phyloP scores from a whole-genome alignment of 2,797 vertebrate genomes.

The Acridotheres tristis region DNA sequence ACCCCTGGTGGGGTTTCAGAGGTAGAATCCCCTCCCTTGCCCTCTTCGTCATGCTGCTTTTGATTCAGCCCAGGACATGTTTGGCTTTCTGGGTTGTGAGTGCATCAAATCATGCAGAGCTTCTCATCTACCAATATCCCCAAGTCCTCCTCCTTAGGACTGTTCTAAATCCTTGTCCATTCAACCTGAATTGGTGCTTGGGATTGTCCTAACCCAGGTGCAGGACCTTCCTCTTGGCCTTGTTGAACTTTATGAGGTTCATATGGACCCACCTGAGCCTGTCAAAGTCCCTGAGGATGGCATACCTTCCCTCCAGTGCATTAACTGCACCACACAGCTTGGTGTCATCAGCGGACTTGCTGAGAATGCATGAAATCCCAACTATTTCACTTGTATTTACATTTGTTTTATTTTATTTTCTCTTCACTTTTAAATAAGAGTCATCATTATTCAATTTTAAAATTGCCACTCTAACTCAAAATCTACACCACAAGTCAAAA shows the following conservation, averaged over 20 bases:
- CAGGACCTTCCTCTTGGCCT: background rate
- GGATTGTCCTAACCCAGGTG: background rate
- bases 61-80: background rate
- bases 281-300: background rate
- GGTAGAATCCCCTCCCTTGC: background rate
- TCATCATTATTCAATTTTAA: background rate
- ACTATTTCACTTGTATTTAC: background rate
- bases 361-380: background rate
- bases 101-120: fast-evolving
- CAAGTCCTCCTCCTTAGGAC: background rate
- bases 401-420: background rate
- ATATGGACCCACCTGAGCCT: background rate
- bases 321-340: background rate
- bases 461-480: background rate
- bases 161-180: background rate
- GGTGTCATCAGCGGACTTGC: background rate
- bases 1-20: background rate
- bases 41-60: fast-evolving
- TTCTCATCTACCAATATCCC: background rate
- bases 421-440: background rate
- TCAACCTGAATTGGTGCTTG: background rate
- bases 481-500: background rate
- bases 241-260: background rate
- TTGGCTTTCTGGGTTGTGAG: background rate
- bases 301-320: background rate